Evolutionary conservation across 2,888 invertebrate genomes (phyloP).

Genomic region (Anorthoa munda): DNA sequence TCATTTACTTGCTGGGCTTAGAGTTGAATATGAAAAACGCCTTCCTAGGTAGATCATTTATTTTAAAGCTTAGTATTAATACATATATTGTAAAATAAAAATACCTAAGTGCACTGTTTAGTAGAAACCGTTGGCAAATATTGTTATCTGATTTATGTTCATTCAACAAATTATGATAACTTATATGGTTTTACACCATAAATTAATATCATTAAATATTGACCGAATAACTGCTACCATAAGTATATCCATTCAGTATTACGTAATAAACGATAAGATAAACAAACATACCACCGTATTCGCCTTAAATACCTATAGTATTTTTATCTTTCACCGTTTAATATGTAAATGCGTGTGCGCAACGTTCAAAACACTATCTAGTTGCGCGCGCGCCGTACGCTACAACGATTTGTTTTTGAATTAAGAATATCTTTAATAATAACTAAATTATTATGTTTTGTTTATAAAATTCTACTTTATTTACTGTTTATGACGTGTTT

Average conservation of each 20-base stretch:
- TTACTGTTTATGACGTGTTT: not conserved
- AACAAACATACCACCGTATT: conserved; percentile 54
- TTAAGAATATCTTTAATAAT: conserved; percentile 21
- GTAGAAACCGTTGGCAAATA: not conserved
- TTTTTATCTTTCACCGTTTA: conserved; percentile 85
- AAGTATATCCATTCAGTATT: not conserved
- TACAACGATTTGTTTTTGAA: conserved; percentile 34
- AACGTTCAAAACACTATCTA: conserved; percentile 67
- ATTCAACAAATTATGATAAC: not conserved
- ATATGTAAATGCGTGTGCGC: conserved; percentile 77
- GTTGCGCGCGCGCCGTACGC: conserved; percentile 51
- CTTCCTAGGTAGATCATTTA: too few species aligned
- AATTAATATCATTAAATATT: conserved; percentile 12
- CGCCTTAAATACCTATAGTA: conserved; percentile 74
- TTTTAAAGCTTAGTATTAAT: too few species aligned
- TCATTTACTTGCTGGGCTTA: too few species aligned
- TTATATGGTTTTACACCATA: not conserved
- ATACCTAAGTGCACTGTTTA: too few species aligned
- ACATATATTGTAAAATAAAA: too few species aligned
- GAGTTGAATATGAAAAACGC: too few species aligned
- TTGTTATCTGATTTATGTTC: not conserved
- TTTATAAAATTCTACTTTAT: not conserved
- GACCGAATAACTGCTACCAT: not conserved
- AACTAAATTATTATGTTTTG: not conserved
- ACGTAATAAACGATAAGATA: conserved; percentile 35